Percentiles rank a stretch among this genome's conserved stretches.
Evolutionary conservation across 2,888 invertebrate genomes (phyloP).

Genomic region (Chrysolina oricalcia): DNA sequence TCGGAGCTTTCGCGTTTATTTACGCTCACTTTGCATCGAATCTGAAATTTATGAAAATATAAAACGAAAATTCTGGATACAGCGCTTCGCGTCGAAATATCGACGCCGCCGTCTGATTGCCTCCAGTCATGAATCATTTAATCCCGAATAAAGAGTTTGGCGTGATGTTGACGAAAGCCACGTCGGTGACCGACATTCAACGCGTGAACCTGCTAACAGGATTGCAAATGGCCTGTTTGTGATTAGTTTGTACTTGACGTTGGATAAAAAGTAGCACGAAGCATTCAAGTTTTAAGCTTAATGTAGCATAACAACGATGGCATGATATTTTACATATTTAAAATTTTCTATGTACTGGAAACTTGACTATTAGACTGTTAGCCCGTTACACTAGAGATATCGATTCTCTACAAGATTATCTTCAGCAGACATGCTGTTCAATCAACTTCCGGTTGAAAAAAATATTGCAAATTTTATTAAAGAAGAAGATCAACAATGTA

Average conservation of each 20-base stretch:
- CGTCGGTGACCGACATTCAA: not conserved
- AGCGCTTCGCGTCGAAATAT: not conserved
- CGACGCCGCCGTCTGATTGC: not conserved
- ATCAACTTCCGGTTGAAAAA: too few species aligned
- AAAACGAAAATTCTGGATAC: conserved; percentile 13
- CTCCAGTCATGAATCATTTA: conserved; percentile 9
- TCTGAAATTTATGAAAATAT: conserved; percentile 21
- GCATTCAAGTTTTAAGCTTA: not conserved
- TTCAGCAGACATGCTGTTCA: too few species aligned
- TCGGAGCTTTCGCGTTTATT: conserved; percentile 12
- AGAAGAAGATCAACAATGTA: too few species aligned
- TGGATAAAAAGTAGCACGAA: not conserved
- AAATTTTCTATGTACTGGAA: too few species aligned
- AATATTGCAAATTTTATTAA: too few species aligned
- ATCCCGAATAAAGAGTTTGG: conserved; percentile 9
- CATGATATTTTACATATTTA: too few species aligned
- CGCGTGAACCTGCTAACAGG: not conserved
- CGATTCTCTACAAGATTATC: too few species aligned
- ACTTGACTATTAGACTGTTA: too few species aligned
- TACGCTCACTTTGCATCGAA: conserved; percentile 23
- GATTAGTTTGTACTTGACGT: not conserved
- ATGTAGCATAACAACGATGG: too few species aligned
- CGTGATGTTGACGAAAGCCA: conserved; percentile 3
- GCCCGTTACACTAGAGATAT: too few species aligned
- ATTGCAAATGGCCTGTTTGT: not conserved